phyloP scores from a whole-genome alignment of 2,113 vertebrate species.

The Anhinga anhinga region DNA sequence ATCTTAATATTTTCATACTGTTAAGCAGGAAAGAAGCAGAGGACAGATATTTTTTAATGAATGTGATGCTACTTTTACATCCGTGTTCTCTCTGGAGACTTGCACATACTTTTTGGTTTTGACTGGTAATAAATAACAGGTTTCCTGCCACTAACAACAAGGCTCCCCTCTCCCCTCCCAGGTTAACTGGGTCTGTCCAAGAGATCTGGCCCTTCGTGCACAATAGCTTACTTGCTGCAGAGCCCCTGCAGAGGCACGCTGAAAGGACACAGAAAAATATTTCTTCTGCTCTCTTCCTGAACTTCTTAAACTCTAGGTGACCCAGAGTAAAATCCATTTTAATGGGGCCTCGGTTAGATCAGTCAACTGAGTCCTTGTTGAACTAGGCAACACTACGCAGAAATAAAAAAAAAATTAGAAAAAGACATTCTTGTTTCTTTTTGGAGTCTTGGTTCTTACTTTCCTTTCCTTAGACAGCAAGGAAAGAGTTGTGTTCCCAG shows the following conservation, averaged over 20 bases:
- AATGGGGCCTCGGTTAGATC: not conserved
- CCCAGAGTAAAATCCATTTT: constrained; percentile 41
- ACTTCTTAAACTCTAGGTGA: constrained; percentile 49
- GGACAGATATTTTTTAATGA: not conserved
- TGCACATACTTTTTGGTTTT: not conserved
- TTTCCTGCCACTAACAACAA: not conserved
- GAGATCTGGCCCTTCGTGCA: not conserved
- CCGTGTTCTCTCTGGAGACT: not conserved
- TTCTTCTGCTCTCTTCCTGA: constrained; percentile 38
- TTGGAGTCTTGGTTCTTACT: not conserved
- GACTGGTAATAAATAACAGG: constrained; percentile 10
- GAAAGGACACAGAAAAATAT: constrained; percentile 15
- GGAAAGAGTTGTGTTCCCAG: not conserved
- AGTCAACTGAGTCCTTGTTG: not conserved
- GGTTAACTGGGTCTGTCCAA: not conserved
- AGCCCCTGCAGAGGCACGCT: not conserved
- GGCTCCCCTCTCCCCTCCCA: not conserved
- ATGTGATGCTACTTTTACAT: not conserved
- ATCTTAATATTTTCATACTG: not conserved
- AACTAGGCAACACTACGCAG: not conserved
- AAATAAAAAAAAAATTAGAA: not conserved
- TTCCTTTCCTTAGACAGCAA: not conserved
- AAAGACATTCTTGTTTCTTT: not conserved
- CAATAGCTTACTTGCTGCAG: not conserved
- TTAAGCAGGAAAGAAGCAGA: not conserved